Percentiles rank a stretch among this genome's conserved stretches.
Conservation (phyloP, 2,888 invertebrate genomes). For the Synergus itoensis region DNA sequence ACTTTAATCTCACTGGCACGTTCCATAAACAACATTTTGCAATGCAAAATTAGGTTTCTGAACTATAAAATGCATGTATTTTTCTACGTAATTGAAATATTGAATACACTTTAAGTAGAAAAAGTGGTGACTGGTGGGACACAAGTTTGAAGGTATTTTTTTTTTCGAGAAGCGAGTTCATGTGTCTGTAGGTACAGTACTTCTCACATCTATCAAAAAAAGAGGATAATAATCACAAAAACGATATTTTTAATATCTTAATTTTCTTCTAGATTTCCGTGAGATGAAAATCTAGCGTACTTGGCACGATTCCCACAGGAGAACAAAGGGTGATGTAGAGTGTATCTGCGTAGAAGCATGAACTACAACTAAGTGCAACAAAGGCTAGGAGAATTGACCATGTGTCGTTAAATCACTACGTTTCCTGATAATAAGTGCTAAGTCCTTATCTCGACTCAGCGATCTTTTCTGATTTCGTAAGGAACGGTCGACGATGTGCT, state of each 20-base stretch:
- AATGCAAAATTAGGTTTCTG: background rate
- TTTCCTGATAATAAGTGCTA: constrained; percentile 52
- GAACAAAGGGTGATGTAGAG: constrained; percentile 15
- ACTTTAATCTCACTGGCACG: constrained; percentile 1
- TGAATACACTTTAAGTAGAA: background rate
- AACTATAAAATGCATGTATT: background rate
- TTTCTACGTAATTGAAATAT: constrained; percentile 3
- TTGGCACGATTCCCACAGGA: constrained; percentile 33
- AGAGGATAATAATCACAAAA: constrained; percentile 10
- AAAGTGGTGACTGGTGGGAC: background rate
- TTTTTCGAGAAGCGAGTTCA: background rate
- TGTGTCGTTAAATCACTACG: constrained; percentile 53
- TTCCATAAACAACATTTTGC: background rate
- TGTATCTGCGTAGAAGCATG: constrained; percentile 18
- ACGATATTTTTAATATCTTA: constrained; percentile 11
- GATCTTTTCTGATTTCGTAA: constrained; percentile 57
- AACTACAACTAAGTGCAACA: constrained; percentile 38
- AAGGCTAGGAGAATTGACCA: constrained; percentile 39
- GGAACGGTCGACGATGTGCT: constrained; percentile 54
- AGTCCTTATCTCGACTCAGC: constrained; percentile 45
- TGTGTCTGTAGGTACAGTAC: background rate
- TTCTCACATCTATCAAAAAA: constrained; percentile 1
- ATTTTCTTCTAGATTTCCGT: constrained; percentile 16
- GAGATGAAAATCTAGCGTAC: constrained; percentile 6
- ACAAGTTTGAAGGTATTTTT: background rate